phyloP scores from a whole-genome alignment of 2,888 invertebrate species.

The Coremacera marginata region DNA sequence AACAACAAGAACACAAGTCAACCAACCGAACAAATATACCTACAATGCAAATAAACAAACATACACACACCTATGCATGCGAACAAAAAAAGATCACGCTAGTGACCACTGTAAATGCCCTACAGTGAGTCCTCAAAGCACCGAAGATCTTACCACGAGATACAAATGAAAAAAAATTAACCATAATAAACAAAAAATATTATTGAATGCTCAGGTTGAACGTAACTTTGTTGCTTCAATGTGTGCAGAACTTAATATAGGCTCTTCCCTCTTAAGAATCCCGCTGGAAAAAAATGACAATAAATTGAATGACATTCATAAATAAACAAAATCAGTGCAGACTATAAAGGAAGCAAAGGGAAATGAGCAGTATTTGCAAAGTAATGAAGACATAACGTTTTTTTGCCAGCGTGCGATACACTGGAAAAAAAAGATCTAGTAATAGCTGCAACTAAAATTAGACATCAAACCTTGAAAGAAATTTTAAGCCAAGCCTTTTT shows the following conservation, averaged over 20 bases:
- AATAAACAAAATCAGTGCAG: slow-evolving; percentile 59
- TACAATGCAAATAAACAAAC: slow-evolving; percentile 34
- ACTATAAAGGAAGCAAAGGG: background rate
- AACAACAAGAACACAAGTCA: slow-evolving; percentile 1
- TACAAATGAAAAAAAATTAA: slow-evolving; percentile 5
- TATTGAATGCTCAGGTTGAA: slow-evolving; percentile 27
- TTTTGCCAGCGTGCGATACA: background rate
- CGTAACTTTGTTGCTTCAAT: background rate
- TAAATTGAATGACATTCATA: slow-evolving; percentile 68
- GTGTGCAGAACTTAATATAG: slow-evolving; percentile 52
- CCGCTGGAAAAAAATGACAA: slow-evolving; percentile 52
- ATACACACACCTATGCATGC: slow-evolving; percentile 39
- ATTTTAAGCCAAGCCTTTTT: background rate
- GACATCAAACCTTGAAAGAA: background rate
- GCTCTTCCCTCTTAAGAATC: slow-evolving; percentile 62
- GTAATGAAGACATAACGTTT: slow-evolving; percentile 35
- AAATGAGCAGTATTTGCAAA: slow-evolving; percentile 15
- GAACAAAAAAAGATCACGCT: slow-evolving; percentile 29
- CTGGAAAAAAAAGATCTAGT: background rate
- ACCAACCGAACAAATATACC: slow-evolving; percentile 14
- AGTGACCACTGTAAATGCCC: slow-evolving; percentile 11
- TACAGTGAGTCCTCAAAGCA: slow-evolving; percentile 4
- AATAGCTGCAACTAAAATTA: background rate
- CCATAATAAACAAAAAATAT: background rate
- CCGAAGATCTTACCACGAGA: background rate